Conservation (phyloP, 1,140 invertebrate species). For the Zaprionus nigranus region DNA sequence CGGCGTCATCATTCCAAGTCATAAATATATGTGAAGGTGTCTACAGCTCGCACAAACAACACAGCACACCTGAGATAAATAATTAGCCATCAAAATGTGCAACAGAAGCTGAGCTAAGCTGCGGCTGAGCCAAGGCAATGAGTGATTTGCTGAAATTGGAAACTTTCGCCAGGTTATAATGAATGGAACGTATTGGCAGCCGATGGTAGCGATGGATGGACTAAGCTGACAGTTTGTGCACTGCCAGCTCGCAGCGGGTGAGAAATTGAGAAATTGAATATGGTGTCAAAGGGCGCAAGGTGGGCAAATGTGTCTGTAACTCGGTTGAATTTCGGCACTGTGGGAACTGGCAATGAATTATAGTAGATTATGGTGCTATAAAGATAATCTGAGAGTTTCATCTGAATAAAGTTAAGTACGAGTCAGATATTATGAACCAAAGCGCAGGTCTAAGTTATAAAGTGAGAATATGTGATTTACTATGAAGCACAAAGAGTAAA, state of each 20-base stretch:
- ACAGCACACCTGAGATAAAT: constrained; percentile 30
- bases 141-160: constrained; percentile 48
- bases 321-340: not conserved
- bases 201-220: not conserved
- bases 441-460: not conserved
- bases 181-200: constrained; percentile 42
- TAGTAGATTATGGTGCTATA: not conserved
- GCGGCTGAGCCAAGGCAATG: not conserved
- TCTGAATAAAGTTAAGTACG: not conserved
- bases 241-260: constrained; percentile 39
- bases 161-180: constrained; percentile 50
- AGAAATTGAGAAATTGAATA: constrained; percentile 28
- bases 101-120: constrained; percentile 46
- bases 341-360: not conserved
- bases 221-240: constrained; percentile 3
- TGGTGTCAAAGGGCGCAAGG: constrained; percentile 5
- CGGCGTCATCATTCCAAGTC: constrained; percentile 7
- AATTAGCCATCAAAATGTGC: constrained; percentile 52
- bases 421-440: not conserved
- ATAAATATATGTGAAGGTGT: constrained; percentile 37
- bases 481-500: not conserved
- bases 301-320: constrained; percentile 1
- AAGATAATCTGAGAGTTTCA: not conserved
- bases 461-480: not conserved
- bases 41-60: constrained; percentile 28